A percentile compares a stretch with the other conserved stretches of the same genome.
These are phyloP conservation scores for Trichacis sp. DNA, from an alignment of 2,888 invertebrate genomes.

Conservation along the genomic window DNA sequence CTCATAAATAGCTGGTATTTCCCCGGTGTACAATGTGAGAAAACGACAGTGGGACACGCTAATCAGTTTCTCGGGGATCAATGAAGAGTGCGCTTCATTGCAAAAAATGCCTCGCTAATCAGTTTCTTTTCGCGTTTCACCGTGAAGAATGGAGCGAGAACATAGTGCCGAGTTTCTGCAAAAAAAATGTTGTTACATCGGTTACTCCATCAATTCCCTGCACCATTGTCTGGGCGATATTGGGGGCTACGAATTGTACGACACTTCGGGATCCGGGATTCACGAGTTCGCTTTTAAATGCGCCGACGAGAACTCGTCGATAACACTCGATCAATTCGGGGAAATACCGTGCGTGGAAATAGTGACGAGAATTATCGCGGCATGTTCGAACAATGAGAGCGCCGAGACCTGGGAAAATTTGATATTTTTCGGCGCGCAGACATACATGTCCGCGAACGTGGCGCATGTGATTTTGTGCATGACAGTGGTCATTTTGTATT, in stretches of 20 bases:
- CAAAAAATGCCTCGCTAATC: not conserved
- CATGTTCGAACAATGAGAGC: too few relatives aligned
- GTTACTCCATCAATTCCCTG: constrained; percentile 39
- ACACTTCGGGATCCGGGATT: not conserved
- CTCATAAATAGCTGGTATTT: not conserved
- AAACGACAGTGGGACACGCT: too few relatives aligned
- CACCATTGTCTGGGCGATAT: constrained; percentile 8
- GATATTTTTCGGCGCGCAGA: constrained; percentile 52
- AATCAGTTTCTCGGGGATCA: not conserved
- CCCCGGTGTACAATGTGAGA: not conserved
- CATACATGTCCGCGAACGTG: constrained; percentile 55
- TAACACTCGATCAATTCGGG: constrained; percentile 17
- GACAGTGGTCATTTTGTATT: constrained; percentile 51
- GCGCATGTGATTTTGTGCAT: constrained; percentile 52
- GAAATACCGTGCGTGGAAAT: too few relatives aligned
- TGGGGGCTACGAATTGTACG: constrained; percentile 15
- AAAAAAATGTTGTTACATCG: constrained; percentile 47
- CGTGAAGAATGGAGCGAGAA: constrained; percentile 18
- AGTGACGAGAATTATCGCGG: too few relatives aligned
- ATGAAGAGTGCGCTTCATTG: not conserved
- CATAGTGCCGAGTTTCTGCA: constrained; percentile 25
- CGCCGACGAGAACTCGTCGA: not conserved
- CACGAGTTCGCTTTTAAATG: constrained; percentile 17
- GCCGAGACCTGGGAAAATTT: too few relatives aligned
- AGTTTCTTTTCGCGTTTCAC: not conserved